Evolutionary conservation across 1,140 invertebrate genomes (phyloP), one percentile per base, ranked within the genome.

Genomic region (Papilio dardanus): DNA sequence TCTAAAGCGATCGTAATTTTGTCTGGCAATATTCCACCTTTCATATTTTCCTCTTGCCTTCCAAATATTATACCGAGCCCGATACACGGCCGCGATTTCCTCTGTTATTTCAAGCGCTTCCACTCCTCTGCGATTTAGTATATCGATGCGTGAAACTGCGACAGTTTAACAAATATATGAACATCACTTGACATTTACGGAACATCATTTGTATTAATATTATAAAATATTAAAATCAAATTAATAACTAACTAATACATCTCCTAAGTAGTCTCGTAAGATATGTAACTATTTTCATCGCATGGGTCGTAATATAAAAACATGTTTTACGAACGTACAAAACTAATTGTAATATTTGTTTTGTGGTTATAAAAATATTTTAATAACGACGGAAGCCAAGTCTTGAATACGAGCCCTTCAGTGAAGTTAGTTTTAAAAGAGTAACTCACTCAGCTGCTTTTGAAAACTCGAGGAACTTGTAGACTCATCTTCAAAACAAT

Each of bases 1-100:
- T 92, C 90, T 86, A 91, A 93, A 93, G 87, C 88, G 88, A 93
- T 92, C 86, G 91, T 92, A 93, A 93, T 93, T 91, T 91, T 84
- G 90, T 86, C 86, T 86, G 88, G 89, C 87, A 92, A 92, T 91
- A 91, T 93, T 91, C 86, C 79, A 87, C 83, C 84, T 89, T 89
- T 89, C 90, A 93, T 92, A 93, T 91, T 93, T 93, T 90, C 86
- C 86, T 86, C 88, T 90, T 90, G 85, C 88, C 82, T 86, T 77
- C 82, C 86, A 83, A 92, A 89, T 88, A 85, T 90, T 87, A 85
- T 86, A 80, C 81, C 82, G 80, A 79, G 79, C 83, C 82, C 86
- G 84, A 91, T 89, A 91, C 87, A 88, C 79, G 77, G 81, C 85
- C 82, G 84, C 86, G 89, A 89, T 92, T 92, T 86, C 82, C 84